Evolutionary conservation across 2,888 invertebrate species (phyloP), one percentile per base, ranked within the genome.

Genomic region (Girardia tigrina): DNA sequence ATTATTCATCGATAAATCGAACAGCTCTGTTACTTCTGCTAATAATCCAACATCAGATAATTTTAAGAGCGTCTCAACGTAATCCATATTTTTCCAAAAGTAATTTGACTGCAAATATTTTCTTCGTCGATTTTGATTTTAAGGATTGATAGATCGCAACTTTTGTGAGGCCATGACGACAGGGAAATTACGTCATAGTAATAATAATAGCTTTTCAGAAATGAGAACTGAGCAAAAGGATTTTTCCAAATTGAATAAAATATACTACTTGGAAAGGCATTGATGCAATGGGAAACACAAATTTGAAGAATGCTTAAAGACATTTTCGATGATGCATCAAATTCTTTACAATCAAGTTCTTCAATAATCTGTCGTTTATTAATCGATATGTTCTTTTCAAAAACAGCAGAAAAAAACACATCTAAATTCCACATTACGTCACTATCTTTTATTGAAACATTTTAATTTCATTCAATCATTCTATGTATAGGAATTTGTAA

Each of bases 281-380:
- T 56, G n/a, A 56, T 23, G 23, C 56, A 56, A n/a, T 56, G 56
- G 2, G 56, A 56, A 20, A 56, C 23, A 56, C 56, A 56, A 56
- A 56, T 56, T 20, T 56, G 56, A 20, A 56, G 23, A n/a, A 56
- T 16, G 23, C 56, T 56, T 56, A 56, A n/a, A 4, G 56, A n/a
- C 23, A 23, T 20, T 56, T 56, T 56, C 8, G 56, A 20, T 12
- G 56, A 56, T 4, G 56, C 56, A 16, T 56, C 56, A 56, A 56
- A 56, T 56, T 56, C 56, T 56, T 56, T 56, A 56, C 56, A 56
- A 56, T 56, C 56, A 56, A 56, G 56, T 56, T 56, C 56, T 56
- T 56, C 56, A 56, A 56, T 56, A 56, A 56, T 56, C 23, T 56
- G 56, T 6, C 4, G n/a, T 16, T 56, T 56, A 16, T 56, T 56